These are phyloP conservation scores for Rhipidura dahli DNA, from an alignment of 2,113 vertebrate genomes.

Conservation along the genomic window DNA sequence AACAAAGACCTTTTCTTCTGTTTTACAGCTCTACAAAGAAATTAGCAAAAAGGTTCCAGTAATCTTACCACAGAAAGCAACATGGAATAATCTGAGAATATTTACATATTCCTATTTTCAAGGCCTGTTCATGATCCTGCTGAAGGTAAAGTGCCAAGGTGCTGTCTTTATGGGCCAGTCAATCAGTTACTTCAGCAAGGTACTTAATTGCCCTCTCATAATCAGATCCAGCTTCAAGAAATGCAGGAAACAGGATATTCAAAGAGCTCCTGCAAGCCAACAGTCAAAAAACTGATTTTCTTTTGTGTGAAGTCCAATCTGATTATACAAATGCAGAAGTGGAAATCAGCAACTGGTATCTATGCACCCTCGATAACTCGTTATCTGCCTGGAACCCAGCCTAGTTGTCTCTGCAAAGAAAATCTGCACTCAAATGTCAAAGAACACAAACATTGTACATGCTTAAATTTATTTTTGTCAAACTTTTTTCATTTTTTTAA, in stretches of 20 bases:
- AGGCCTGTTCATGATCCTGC: not conserved
- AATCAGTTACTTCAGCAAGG: slow-evolving; percentile 42
- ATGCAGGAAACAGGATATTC: slow-evolving; percentile 47
- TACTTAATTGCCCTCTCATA: slow-evolving; percentile 37
- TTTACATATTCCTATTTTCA: not conserved
- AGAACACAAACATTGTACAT: not conserved
- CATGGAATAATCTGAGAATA: not conserved
- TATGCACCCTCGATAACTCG: slow-evolving; percentile 26
- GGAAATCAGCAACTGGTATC: slow-evolving; percentile 51
- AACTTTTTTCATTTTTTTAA: not conserved
- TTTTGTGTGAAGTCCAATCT: slow-evolving; percentile 53
- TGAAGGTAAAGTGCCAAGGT: not conserved
- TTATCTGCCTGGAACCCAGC: slow-evolving; percentile 54
- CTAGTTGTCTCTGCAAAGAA: slow-evolving; percentile 21
- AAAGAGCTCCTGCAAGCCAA: slow-evolving; percentile 38
- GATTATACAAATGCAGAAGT: slow-evolving; percentile 56
- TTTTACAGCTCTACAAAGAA: not conserved
- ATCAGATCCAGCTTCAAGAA: slow-evolving; percentile 42
- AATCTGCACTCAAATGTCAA: slow-evolving; percentile 33
- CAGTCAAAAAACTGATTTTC: slow-evolving; percentile 44
- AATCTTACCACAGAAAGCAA: not conserved
- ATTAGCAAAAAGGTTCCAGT: not conserved
- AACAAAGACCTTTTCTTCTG: not conserved
- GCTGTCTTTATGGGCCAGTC: not conserved
- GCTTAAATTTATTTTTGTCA: not conserved